phyloP scores from a whole-genome alignment of 2,888 invertebrate genomes.

The Lasioglossum oenotherae region DNA sequence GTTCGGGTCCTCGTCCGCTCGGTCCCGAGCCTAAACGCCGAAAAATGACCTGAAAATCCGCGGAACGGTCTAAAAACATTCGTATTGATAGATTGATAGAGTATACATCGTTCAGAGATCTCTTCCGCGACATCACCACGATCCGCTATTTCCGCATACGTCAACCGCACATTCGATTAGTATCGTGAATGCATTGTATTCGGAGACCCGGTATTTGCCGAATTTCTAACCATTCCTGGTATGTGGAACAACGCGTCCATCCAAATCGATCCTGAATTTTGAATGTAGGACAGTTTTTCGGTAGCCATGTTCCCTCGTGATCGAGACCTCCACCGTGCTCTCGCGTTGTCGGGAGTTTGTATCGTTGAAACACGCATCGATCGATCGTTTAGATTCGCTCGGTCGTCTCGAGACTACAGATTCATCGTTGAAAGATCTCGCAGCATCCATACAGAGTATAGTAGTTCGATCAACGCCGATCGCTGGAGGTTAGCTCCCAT shows the following conservation, averaged over 20 bases:
- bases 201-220: background rate
- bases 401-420: background rate
- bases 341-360: background rate
- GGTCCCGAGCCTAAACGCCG: slow-evolving; percentile 60
- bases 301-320: slow-evolving; percentile 19
- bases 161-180: background rate
- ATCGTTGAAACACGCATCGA: background rate
- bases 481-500: background rate
- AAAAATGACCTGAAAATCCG: slow-evolving; percentile 71
- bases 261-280: slow-evolving; percentile 46
- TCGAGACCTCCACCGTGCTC: background rate
- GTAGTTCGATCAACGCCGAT: background rate
- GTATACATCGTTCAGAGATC: background rate
- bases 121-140: background rate
- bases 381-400: background rate
- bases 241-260: background rate
- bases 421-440: background rate
- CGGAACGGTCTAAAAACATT: slow-evolving; percentile 66
- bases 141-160: background rate
- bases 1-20: slow-evolving; percentile 60
- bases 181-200: background rate
- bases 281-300: slow-evolving; percentile 39
- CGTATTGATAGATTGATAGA: slow-evolving; percentile 15
- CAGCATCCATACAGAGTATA: background rate
- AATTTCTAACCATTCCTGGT: slow-evolving; percentile 13